These are phyloP conservation scores for Protonibea diacanthus DNA, from an alignment of 2,797 vertebrate species.

Conservation along the genomic window DNA sequence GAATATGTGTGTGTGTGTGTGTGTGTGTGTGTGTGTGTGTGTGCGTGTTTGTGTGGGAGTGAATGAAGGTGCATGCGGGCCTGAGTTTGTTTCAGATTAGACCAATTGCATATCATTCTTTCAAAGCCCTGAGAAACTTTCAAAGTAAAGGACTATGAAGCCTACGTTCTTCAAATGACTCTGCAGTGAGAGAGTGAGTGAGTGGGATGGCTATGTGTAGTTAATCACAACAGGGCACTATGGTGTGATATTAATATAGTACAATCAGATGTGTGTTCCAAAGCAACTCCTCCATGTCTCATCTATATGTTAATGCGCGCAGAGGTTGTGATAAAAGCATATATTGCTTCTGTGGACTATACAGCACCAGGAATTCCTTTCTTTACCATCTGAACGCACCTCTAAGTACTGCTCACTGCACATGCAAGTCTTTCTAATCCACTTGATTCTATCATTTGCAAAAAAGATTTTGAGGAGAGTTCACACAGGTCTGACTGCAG, in stretches of 20 bases:
- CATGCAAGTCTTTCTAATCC: neutral
- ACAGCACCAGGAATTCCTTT: slow-evolving; percentile 8
- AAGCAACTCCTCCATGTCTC: slow-evolving; percentile 45
- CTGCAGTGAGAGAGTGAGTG: neutral
- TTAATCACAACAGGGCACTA: slow-evolving; percentile 34
- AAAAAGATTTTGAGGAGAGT: neutral
- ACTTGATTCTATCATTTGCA: neutral
- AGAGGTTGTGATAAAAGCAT: slow-evolving; percentile 43
- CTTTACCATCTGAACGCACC: slow-evolving; percentile 1
- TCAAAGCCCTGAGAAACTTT: slow-evolving; percentile 36
- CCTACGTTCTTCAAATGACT: slow-evolving; percentile 10
- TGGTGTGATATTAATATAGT: slow-evolving; percentile 35
- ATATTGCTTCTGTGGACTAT: slow-evolving; percentile 7
- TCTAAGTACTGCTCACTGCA: neutral
- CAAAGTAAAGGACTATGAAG: slow-evolving; percentile 27
- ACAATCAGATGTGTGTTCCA: slow-evolving; percentile 33
- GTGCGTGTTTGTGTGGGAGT: slow-evolving; percentile 17
- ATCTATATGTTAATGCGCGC: slow-evolving; percentile 69
- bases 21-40: slow-evolving; percentile 9
- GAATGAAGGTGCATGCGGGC: slow-evolving; percentile 10
- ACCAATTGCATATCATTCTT: slow-evolving; percentile 38
- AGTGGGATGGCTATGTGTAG: slow-evolving; percentile 5
- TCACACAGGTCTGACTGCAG: neutral
- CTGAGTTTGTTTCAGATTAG: slow-evolving; percentile 47
- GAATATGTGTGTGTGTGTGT: neutral